Evolutionary conservation across 2,888 invertebrate genomes (phyloP).

Genomic region (Pollenia amentaria): DNA sequence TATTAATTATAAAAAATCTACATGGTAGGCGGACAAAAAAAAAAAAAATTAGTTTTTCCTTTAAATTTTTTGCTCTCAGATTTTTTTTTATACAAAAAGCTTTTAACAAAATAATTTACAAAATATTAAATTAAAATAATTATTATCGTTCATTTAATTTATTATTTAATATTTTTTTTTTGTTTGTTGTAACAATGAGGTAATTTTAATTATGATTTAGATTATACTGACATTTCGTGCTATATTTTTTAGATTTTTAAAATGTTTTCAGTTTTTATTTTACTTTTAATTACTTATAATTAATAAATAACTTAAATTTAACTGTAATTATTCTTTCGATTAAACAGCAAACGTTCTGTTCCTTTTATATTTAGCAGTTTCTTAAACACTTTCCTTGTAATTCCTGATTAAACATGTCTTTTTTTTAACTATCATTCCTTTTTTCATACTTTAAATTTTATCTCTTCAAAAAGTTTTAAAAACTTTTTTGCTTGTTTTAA

Average conservation of each 20-base stretch:
- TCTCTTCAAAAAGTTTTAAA: neutral
- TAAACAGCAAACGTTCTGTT: slow-evolving; percentile 21
- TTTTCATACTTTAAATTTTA: slow-evolving; percentile 8
- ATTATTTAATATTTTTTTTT: slow-evolving; percentile 6
- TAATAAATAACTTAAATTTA: slow-evolving; percentile 66
- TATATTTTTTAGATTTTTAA: neutral
- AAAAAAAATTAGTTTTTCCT: slow-evolving; percentile 7
- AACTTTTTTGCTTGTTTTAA: slow-evolving; percentile 15
- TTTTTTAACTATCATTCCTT: slow-evolving; percentile 34
- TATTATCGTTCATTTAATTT: slow-evolving; percentile 35
- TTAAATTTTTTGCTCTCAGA: slow-evolving; percentile 22
- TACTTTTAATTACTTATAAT: slow-evolving; percentile 22
- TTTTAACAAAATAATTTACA: slow-evolving; percentile 47
- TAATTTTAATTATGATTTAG: slow-evolving; percentile 57
- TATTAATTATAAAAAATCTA: slow-evolving; percentile 42
- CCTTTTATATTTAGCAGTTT: neutral
- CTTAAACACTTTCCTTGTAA: slow-evolving; percentile 9
- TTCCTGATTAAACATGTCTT: slow-evolving; percentile 51
- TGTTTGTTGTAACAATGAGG: slow-evolving; percentile 59
- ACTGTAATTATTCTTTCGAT: slow-evolving; percentile 45
- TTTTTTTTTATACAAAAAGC: slow-evolving; percentile 41
- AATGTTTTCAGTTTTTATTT: neutral
- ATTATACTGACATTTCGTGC: slow-evolving; percentile 56
- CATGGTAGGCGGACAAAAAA: slow-evolving; percentile 62
- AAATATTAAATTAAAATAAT: slow-evolving; percentile 35